Base-by-base conservation (phyloP, 1,140 invertebrate species). In the Brachionus paranguensis region DNA sequence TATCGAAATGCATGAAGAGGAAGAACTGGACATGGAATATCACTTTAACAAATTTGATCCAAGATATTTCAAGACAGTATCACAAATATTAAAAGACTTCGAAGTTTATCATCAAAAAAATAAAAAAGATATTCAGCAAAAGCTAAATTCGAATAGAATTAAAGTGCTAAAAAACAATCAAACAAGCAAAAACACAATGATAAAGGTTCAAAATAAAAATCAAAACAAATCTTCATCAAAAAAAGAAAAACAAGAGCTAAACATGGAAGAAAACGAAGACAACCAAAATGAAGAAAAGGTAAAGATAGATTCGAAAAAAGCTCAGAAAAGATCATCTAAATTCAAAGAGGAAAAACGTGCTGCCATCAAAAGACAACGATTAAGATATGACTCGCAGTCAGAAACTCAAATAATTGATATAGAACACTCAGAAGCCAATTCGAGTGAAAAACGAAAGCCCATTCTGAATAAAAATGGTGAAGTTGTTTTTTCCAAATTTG, bases 401-500 rank as follows among this genome's bases (percentile, higher is more conserved):
- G 72, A 74, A 72, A 72, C 68, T 27, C 74, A 79, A 74, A 85
- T 43, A 27, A 60, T 81, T 45, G 50, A 60, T 12, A 79, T 53
- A 65, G 65, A 20, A 68, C 37, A 84, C 20, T 83, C 12, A 81
- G 83, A 74, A 83, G 53, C 11, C 55, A 37, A 29, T 50, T 76
- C 81, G 78, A 83, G 37, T 65, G 78, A 65, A 29, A 83, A 85
- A 11, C n/a, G 87, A 43, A 93, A 93, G 88, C 93, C 93, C 47
- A 90, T 94, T 37, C 93, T 93, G 85, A 94, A 94, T 87, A 93
- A 91, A 84, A 92, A 93, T 85, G 93, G 93, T 11, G 93, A 94
- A 89, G 92, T 95, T 88, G 93, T 94, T 10, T 95, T 94, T 87
- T 94, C 93, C 74, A 94, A 94, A 89, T 94, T 95, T 91, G 93